These are phyloP conservation scores for Actinopyga echinites DNA, from an alignment of 53 echinoderm and acorn worm species.

Conservation along the genomic window DNA sequence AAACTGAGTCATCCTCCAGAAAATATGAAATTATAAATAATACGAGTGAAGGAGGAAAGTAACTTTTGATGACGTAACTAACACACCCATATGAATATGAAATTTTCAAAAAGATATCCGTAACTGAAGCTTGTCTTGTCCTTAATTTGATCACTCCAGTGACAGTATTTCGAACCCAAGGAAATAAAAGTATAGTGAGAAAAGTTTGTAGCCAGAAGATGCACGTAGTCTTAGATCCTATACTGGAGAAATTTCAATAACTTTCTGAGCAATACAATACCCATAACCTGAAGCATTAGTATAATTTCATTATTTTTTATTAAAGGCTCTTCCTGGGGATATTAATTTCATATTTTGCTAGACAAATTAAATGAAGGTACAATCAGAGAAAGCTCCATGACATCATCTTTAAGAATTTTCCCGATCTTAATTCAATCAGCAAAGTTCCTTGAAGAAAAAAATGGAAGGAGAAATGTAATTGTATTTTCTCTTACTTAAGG, in stretches of 20 bases:
- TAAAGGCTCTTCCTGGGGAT: conserved; percentile 36
- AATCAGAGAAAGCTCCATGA: conserved; percentile 31
- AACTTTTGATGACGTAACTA: too few species aligned
- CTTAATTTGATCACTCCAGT: too few species aligned
- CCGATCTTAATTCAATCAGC: conserved; percentile 37
- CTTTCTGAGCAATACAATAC: conserved; percentile 40
- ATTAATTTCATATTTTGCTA: conserved; percentile 48
- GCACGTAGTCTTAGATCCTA: background rate
- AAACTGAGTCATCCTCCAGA: too few species aligned
- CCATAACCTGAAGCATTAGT: conserved; percentile 24
- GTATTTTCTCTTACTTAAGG: conserved; percentile 42
- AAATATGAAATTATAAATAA: too few species aligned
- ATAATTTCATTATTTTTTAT: conserved; percentile 29
- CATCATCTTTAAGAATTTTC: conserved; percentile 34
- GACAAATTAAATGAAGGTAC: conserved; percentile 46
- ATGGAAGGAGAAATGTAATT: conserved; percentile 1
- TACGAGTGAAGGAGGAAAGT: too few species aligned
- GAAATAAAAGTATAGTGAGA: too few species aligned
- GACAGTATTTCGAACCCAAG: too few species aligned
- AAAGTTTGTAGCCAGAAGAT: too few species aligned
- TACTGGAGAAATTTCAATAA: conserved; percentile 8
- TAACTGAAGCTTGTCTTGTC: too few species aligned
- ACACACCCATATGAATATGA: too few species aligned
- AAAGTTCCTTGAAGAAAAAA: conserved; percentile 8
- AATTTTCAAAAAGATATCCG: too few species aligned